These are phyloP conservation scores for Acanthochromis polyacanthus DNA, from an alignment of 2,113 vertebrate species.

Conservation along the genomic window DNA sequence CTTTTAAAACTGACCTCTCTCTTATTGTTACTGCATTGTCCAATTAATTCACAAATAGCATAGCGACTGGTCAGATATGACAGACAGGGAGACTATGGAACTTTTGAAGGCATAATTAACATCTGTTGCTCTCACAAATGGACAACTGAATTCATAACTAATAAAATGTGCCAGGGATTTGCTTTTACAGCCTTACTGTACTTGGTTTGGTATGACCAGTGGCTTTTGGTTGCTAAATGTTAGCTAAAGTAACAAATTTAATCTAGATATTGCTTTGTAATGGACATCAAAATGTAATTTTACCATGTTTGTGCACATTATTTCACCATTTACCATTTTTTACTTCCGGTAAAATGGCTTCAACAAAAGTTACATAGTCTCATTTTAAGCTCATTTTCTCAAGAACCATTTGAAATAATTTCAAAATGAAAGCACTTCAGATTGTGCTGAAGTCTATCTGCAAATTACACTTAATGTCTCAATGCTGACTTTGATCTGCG, in stretches of 20 bases:
- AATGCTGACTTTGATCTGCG: neutral
- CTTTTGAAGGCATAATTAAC: conserved; percentile 13
- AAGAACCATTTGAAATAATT: neutral
- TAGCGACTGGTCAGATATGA: conserved; percentile 5
- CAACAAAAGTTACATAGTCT: conserved; percentile 19
- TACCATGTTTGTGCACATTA: neutral
- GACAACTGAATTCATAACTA: neutral
- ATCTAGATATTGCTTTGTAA: conserved; percentile 4
- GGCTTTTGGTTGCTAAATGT: conserved; percentile 18
- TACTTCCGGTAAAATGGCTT: neutral
- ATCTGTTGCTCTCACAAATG: neutral
- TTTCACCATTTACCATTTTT: neutral
- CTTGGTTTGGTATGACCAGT: conserved; percentile 6
- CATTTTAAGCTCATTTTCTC: neutral
- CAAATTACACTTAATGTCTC: neutral
- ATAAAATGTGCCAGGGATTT: neutral
- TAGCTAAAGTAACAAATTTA: conserved; percentile 1
- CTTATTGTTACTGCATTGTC: neutral
- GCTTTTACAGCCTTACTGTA: neutral
- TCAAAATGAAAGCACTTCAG: conserved; percentile 24
- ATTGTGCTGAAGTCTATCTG: neutral
- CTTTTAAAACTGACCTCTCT: neutral
- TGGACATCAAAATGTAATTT: neutral
- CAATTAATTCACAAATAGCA: neutral
- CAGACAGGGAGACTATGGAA: conserved; percentile 35